phyloP scores from a whole-genome alignment of 2,797 vertebrate genomes.

The Siniperca undulata region DNA sequence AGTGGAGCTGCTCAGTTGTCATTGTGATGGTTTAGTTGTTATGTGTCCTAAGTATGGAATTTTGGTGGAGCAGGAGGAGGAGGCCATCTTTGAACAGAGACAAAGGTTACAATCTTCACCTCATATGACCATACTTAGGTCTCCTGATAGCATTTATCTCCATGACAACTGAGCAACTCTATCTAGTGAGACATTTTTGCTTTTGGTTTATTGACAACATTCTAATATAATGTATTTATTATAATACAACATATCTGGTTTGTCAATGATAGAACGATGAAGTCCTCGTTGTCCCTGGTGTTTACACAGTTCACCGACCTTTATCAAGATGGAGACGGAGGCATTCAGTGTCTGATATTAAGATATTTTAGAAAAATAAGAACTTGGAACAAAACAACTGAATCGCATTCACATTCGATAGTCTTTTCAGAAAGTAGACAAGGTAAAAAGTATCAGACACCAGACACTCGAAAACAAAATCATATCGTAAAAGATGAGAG shows the following conservation, averaged over 20 bases:
- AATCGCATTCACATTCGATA: background rate
- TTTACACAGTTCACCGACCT: background rate
- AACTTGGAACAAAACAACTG: no score
- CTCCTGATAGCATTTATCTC: background rate
- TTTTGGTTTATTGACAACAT: background rate
- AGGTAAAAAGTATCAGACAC: background rate
- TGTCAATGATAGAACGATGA: background rate
- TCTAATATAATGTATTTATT: background rate
- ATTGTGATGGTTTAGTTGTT: background rate
- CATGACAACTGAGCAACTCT: background rate
- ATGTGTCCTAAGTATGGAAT: background rate
- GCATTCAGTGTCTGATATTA: no score
- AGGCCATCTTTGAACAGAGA: background rate
- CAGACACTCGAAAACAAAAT: background rate
- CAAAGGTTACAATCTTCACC: background rate
- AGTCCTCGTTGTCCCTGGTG: rapidly evolving
- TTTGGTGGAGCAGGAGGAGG: background rate
- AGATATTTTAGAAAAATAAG: background rate
- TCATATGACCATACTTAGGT: background rate
- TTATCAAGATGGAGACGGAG: background rate
- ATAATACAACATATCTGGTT: background rate
- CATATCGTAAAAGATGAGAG: background rate
- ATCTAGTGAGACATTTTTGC: background rate
- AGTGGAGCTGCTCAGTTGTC: background rate
- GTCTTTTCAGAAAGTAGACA: background rate